Base-by-base conservation (phyloP, 2,888 invertebrate species). In the Physocephala rufipes region DNA sequence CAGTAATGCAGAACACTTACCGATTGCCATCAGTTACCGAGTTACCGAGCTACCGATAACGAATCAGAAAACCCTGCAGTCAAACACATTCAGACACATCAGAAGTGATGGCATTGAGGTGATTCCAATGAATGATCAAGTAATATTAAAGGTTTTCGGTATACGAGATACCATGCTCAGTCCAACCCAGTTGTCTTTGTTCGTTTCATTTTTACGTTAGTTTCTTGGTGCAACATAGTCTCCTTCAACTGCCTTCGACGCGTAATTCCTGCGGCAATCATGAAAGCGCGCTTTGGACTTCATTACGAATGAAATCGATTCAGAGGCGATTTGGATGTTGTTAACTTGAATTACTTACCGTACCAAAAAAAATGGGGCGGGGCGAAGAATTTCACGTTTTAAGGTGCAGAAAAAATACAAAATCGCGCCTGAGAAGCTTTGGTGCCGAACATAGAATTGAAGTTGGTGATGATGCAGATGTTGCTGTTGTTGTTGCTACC, bases 371-470 rank as follows among this genome's bases (percentile, higher is more conserved):
- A n/a, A n/a, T n/a, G 43, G 15, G 62, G 62, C 30, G 62, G 13
- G 62, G 15, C 62, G 2, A 19, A 43, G n/a, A 36, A 43, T 15
- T 21, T 19, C 19, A 43, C 16, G 36, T 21, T 36, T 43, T 9
- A 36, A 28, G 61, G 21, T 43, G 36, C 30, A 24, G 45, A n/a
- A n/a, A n/a, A n/a, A n/a, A n/a, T 13, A 5, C 47, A 47, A n/a
- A n/a, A n/a, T n/a, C n/a, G 26, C 26, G 47, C 63, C 47, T 45
- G 36, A 36, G 80, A 77, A 80, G 80, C 80, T 81, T 78, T 75
- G 78, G 78, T 79, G 71, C 77, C 73, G 71, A 71, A 73, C 69
- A 51, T 51, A 30, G 43, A 55, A 70, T 64, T 65, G 70, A 58
- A 16, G 45, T 26, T 19, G 64, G 24, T 47, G 64, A 47, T 64